Evolutionary conservation across 2,888 invertebrate species (phyloP).

Genomic region (Frankliniella fusca): DNA sequence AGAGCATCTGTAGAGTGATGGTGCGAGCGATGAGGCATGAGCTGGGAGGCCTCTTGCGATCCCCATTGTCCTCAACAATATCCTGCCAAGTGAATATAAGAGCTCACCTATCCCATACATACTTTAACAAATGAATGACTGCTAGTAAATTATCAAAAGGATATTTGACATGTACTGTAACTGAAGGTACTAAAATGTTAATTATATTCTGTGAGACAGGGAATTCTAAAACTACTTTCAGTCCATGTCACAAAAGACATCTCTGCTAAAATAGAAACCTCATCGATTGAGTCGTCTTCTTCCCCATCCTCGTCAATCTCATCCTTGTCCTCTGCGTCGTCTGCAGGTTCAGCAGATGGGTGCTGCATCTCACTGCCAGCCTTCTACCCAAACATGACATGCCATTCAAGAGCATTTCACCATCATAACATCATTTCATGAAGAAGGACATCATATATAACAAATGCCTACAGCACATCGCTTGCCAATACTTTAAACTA

Average conservation of each 20-base stretch:
- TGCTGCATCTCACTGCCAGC: slow-evolving; percentile 18
- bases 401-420: neutral
- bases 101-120: neutral
- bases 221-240: too few species aligned
- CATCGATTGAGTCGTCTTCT: slow-evolving; percentile 56
- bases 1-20: slow-evolving; percentile 79
- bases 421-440: neutral
- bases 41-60: neutral
- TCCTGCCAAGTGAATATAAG: slow-evolving; percentile 12
- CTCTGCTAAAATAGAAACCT: slow-evolving; percentile 46
- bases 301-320: slow-evolving; percentile 51
- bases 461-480: neutral
- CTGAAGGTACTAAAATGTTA: too few species aligned
- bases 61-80: slow-evolving; percentile 11
- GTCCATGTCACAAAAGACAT: slow-evolving; percentile 29
- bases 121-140: neutral
- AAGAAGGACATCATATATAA: neutral
- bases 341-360: neutral
- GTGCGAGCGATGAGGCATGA: slow-evolving; percentile 54
- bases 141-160: neutral
- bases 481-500: neutral
- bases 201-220: too few species aligned
- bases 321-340: slow-evolving; percentile 35
- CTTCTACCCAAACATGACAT: slow-evolving; percentile 17
- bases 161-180: neutral